Evolutionary conservation across 2,113 vertebrate species (phyloP).

Genomic region (Thamnaconus septentrionalis): DNA sequence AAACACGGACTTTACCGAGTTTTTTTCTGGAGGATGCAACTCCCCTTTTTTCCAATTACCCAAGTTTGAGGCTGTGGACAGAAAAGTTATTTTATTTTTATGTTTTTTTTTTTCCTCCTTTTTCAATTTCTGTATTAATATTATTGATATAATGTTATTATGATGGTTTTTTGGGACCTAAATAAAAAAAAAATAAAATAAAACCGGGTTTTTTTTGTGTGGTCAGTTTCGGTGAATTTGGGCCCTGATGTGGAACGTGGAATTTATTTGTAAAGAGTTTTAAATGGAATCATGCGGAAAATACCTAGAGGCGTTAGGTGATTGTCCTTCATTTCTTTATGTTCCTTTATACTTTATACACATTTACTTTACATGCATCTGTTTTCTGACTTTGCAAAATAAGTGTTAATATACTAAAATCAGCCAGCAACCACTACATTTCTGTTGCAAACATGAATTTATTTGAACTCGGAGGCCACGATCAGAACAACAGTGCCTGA

Average conservation of each 20-base stretch:
- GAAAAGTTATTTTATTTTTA: slow-evolving; percentile 73
- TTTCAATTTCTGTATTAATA: slow-evolving; percentile 80
- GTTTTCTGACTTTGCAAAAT: not conserved
- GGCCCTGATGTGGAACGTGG: not conserved
- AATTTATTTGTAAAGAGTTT: not conserved
- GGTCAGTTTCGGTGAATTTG: not conserved
- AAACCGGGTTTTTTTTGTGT: slow-evolving; percentile 29
- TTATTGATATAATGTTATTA: slow-evolving; percentile 84
- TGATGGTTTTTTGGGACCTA: slow-evolving; percentile 81
- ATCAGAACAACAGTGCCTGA: not conserved
- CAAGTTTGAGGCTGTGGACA: slow-evolving; percentile 70
- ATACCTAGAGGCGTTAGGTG: not conserved
- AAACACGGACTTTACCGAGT: slow-evolving; percentile 61
- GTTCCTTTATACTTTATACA: too few relatives aligned
- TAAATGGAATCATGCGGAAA: not conserved
- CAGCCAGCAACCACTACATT: not conserved
- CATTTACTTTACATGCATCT: not conserved
- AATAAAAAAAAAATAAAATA: slow-evolving; percentile 72
- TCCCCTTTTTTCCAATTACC: slow-evolving; percentile 7
- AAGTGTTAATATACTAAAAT: not conserved
- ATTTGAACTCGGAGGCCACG: slow-evolving; percentile 11
- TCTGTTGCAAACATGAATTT: slow-evolving; percentile 46
- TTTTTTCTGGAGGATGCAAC: slow-evolving; percentile 64
- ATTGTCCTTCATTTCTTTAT: too few relatives aligned
- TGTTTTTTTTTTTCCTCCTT: slow-evolving; percentile 43